Conservation (phyloP, 2,797 vertebrate species). For the Microctenopoma lineatum region DNA sequence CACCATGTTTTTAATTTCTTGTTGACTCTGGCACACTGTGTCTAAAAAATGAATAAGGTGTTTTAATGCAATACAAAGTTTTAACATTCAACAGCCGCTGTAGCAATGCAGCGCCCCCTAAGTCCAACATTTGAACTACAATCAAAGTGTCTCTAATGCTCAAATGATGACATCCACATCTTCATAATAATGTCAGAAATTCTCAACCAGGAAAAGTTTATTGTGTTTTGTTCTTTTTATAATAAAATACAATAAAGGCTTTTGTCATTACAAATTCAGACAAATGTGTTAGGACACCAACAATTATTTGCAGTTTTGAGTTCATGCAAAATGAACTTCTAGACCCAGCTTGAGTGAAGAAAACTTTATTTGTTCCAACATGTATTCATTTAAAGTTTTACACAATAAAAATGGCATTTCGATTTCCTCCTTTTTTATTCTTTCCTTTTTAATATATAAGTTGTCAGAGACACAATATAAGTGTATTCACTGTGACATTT, state of each 20-base stretch:
- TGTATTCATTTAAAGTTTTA: background rate
- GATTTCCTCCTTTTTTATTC: background rate
- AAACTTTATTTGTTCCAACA: background rate
- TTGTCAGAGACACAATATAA: too few species aligned
- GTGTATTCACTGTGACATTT: too few species aligned
- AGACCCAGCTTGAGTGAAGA: background rate
- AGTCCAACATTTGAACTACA: conserved; percentile 40
- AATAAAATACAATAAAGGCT: conserved; percentile 11
- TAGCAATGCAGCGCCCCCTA: conserved; percentile 34
- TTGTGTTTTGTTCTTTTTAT: background rate
- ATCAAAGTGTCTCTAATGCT: background rate
- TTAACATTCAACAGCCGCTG: background rate
- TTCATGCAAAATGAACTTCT: too few species aligned
- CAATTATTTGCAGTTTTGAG: too few species aligned
- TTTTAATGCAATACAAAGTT: conserved; percentile 7
- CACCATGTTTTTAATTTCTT: background rate
- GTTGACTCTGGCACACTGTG: background rate
- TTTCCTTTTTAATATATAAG: too few species aligned
- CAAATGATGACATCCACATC: background rate
- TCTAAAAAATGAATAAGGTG: background rate
- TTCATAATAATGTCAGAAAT: background rate
- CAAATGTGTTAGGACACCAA: too few species aligned
- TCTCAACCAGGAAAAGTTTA: background rate
- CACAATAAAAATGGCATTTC: conserved; percentile 9
- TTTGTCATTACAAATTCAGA: too few species aligned